phyloP scores from a whole-genome alignment of 2,113 vertebrate genomes.

The Pseudopipra pipra region DNA sequence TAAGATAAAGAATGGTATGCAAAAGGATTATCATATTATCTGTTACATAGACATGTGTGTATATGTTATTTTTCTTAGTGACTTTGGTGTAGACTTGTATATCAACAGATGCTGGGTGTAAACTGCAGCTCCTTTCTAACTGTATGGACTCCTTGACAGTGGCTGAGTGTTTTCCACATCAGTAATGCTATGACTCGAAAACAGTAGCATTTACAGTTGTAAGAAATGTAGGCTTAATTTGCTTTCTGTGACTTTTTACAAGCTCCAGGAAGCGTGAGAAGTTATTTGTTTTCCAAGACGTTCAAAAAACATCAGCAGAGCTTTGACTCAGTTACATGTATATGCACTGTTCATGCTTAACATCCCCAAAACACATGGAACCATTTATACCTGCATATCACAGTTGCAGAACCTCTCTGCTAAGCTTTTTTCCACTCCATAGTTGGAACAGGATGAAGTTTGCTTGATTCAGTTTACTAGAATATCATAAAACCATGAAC shows the following conservation, averaged over 20 bases:
- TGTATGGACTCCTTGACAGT: neutral
- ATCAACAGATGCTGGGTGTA: neutral
- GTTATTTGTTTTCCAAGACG: neutral
- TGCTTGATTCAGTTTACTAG: neutral
- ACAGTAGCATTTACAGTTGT: neutral
- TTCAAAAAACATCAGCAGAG: neutral
- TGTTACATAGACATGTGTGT: neutral
- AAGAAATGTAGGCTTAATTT: neutral
- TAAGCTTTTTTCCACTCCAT: neutral
- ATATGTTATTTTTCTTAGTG: neutral
- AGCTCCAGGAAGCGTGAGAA: neutral
- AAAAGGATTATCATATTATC: neutral
- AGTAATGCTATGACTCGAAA: neutral
- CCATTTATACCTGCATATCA: neutral
- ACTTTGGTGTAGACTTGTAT: neutral
- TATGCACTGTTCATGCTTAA: neutral
- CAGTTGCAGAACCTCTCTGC: neutral
- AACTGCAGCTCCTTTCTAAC: neutral
- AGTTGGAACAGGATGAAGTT: neutral
- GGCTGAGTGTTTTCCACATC: neutral
- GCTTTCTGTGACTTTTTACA: neutral
- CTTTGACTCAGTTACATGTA: neutral
- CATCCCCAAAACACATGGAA: neutral
- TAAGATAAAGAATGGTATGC: neutral
- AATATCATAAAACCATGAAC: neutral